Evolutionary conservation across 2,888 invertebrate genomes (phyloP), one percentile per base, ranked within the genome.

Genomic region (Eilema depressum): DNA sequence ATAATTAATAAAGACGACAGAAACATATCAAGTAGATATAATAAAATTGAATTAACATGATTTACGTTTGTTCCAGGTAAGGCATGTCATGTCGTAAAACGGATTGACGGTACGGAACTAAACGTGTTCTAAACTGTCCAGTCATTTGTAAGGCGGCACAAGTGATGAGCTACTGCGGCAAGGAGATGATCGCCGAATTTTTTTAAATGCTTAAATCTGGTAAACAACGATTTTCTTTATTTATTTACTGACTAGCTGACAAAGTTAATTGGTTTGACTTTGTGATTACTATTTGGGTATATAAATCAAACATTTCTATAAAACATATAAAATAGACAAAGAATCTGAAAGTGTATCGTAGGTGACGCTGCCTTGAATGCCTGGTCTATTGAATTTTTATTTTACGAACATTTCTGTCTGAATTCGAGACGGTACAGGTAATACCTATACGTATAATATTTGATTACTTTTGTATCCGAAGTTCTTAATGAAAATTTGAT

Each of bases 21-120:
- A 72, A 73, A 75, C 61, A 41, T 71, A 33, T 37, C 20, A 73
- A 56, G 63, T 75, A 53, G n/a, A n/a, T n/a, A n/a, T n/a, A n/a
- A n/a, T n/a, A n/a, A 73, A 82, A 82, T 74, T 76, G 59, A 76
- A 80, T 82, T 74, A 80, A 80, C 68, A 77, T 79, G 74, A 66
- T 77, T 79, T 77, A 33, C 69, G n/a, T 76, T 80, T 65, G 62
- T 82, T 82, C 65, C 83, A 82, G 81, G 82, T 82, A 82, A 82
- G 81, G 62, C 57, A 47, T 61, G 65, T 23, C 26, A 56, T 64
- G 70, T 72, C 53, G 60, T 68, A 71, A 74, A 82, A 76, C 53
- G n/a, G 53, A 70, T 82, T 79, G 23, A 64, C 12, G 33, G 47
- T 8, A n/a, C 59, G 17, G 70, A 76, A 82, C 76, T 79, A 73